phyloP scores from a whole-genome alignment of 1,140 invertebrate species.

The Procambarus virginalis region DNA sequence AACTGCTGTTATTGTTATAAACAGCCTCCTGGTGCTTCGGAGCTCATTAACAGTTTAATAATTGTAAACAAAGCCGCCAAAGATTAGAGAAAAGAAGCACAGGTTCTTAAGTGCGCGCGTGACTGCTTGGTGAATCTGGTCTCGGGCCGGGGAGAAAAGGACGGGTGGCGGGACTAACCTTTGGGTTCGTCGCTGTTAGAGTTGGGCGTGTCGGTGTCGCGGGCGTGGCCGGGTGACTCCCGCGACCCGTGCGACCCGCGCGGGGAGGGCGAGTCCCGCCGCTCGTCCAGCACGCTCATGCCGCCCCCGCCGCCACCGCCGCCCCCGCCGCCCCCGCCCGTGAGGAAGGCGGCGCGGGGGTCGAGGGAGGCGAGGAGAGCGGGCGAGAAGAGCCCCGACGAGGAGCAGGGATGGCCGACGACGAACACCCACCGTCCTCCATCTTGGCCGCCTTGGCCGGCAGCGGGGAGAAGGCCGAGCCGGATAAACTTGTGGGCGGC shows the following conservation, averaged over 20 bases:
- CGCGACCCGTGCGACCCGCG: slow-evolving; percentile 73
- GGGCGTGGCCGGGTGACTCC: slow-evolving; percentile 64
- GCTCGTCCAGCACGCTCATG: slow-evolving; percentile 71
- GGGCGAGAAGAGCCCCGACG: slow-evolving; percentile 68
- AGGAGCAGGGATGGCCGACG: slow-evolving; percentile 72
- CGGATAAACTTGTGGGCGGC: slow-evolving; percentile 40
- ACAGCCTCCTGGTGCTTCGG: no score
- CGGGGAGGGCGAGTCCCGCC: slow-evolving; percentile 72
- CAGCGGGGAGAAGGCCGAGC: slow-evolving; percentile 66
- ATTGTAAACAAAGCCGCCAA: no score
- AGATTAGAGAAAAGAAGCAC: no score
- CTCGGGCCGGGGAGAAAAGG: no score
- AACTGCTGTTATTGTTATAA: no score
- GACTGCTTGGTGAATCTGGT: no score
- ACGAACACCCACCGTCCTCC: slow-evolving; percentile 48
- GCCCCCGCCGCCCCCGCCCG: slow-evolving; percentile 76
- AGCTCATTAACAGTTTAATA: no score
- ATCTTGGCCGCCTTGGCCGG: slow-evolving; percentile 66
- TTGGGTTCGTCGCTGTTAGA: slow-evolving; percentile 75
- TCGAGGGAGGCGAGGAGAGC: slow-evolving; percentile 85
- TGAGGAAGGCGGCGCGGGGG: slow-evolving; percentile 80
- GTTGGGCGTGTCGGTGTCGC: slow-evolving; percentile 76
- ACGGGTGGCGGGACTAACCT: slow-evolving; percentile 45
- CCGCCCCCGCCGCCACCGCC: slow-evolving; percentile 72
- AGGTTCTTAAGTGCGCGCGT: no score